Percentiles rank a stretch among this genome's conserved stretches.
These are phyloP conservation scores for Danio choprae DNA, from an alignment of 2,797 vertebrate genomes.

Conservation along the genomic window DNA sequence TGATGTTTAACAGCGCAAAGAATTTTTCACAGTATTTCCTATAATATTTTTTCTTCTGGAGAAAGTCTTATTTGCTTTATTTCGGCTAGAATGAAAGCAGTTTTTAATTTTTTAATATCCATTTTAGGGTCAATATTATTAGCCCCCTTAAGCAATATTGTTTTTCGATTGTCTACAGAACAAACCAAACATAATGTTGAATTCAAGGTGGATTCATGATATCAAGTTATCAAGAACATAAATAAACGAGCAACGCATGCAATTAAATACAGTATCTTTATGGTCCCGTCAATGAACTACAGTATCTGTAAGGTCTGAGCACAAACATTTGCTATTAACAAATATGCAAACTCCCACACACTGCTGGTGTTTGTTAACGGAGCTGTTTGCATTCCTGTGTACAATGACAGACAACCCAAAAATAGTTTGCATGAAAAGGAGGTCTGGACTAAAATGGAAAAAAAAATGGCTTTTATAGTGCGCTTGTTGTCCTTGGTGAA, in stretches of 20 bases:
- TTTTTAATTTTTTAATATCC: too few species aligned
- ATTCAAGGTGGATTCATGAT: too few species aligned
- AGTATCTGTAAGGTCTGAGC: constrained; percentile 33
- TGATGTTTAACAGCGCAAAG: too few species aligned
- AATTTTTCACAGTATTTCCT: too few species aligned
- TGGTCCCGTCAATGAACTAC: not conserved
- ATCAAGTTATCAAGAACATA: not conserved
- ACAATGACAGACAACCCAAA: constrained; percentile 69
- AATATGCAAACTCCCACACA: constrained; percentile 40
- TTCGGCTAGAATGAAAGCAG: too few species aligned
- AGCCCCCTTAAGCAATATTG: too few species aligned
- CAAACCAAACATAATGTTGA: too few species aligned
- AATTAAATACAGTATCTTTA: too few species aligned
- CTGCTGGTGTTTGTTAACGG: constrained; percentile 70
- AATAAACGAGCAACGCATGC: not conserved
- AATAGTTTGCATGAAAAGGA: constrained; percentile 67
- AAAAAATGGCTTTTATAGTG: constrained; percentile 46
- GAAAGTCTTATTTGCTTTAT: too few species aligned
- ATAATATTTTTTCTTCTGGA: too few species aligned
- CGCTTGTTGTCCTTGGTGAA: constrained; percentile 46
- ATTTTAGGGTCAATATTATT: too few species aligned
- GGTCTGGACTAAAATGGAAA: constrained; percentile 62
- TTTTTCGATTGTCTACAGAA: too few species aligned
- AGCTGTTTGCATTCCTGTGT: constrained; percentile 74
- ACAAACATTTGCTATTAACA: constrained; percentile 43